phyloP scores from a whole-genome alignment of 2,888 invertebrate species.

The Perdita meconis region DNA sequence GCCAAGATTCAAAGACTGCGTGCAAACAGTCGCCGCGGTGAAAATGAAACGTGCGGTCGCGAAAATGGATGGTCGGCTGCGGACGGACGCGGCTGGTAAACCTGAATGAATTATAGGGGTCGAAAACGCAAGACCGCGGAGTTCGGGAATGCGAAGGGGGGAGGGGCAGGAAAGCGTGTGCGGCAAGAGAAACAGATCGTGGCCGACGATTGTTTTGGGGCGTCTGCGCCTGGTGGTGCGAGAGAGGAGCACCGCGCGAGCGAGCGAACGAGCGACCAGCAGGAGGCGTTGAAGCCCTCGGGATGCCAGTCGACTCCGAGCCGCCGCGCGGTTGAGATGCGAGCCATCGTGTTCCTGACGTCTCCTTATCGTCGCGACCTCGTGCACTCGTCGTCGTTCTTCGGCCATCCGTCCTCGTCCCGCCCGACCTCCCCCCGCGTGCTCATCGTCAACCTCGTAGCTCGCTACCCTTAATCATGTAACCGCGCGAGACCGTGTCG shows the following conservation, averaged over 20 bases:
- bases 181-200: conserved; percentile 36
- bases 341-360: conserved; percentile 49
- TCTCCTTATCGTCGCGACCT: conserved; percentile 45
- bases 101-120: neutral
- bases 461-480: neutral
- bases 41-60: neutral
- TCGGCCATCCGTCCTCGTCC: conserved; percentile 6
- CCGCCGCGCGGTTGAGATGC: conserved; percentile 77
- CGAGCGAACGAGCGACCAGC: conserved; percentile 48
- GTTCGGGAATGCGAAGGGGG: neutral
- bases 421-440: neutral
- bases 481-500: conserved; percentile 3
- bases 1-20: neutral
- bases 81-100: neutral
- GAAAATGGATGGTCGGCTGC: neutral
- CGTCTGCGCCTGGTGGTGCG: conserved; percentile 69
- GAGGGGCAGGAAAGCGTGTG: neutral
- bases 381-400: conserved; percentile 49
- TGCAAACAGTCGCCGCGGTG: neutral
- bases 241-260: conserved; percentile 55
- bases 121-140: too few relatives aligned
- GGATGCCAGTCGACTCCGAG: conserved; percentile 80
- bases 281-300: conserved; percentile 70
- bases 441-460: neutral
- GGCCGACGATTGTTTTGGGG: conserved; percentile 68